A percentile compares a stretch with the other conserved stretches of the same genome.
Evolutionary conservation across 1,140 invertebrate genomes (phyloP).

Genomic region (Gerris buenoi): DNA sequence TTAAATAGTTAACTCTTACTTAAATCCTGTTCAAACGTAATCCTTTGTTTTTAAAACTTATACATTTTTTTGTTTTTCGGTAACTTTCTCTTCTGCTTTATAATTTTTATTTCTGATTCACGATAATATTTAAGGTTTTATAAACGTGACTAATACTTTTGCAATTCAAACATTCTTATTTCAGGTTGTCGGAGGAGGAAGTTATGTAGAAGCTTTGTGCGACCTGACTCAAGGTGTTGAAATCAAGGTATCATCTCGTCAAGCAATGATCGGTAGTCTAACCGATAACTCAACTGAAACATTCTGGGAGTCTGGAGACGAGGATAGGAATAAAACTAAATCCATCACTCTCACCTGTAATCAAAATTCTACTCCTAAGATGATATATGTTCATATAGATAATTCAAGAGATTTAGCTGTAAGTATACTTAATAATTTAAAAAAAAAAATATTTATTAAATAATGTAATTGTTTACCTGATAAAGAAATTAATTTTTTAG

Average conservation of each 20-base stretch:
- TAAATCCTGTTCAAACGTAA: too few relatives aligned
- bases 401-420: slow-evolving; percentile 81
- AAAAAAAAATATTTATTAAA: too few relatives aligned
- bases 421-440: slow-evolving; percentile 30
- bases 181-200: slow-evolving; percentile 24
- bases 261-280: slow-evolving; percentile 82
- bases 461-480: too few relatives aligned
- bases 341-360: slow-evolving; percentile 43
- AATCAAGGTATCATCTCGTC: slow-evolving; percentile 77
- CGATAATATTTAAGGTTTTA: not conserved
- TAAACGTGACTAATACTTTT: not conserved
- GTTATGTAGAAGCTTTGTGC: slow-evolving; percentile 44
- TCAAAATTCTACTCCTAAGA: slow-evolving; percentile 41
- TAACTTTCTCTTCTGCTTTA: not conserved
- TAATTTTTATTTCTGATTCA: not conserved
- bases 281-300: slow-evolving; percentile 92
- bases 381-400: slow-evolving; percentile 78
- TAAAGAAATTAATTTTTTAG: too few relatives aligned
- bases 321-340: slow-evolving; percentile 84
- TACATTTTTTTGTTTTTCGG: not conserved
- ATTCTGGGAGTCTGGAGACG: slow-evolving; percentile 98
- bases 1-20: too few relatives aligned
- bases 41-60: not conserved
- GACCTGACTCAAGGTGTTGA: slow-evolving; percentile 62
- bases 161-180: not conserved